A percentile compares a stretch with the other conserved stretches of the same genome.
These are phyloP conservation scores for Agonopterix subpropinquella DNA, from an alignment of 2,888 invertebrate genomes.

Conservation along the genomic window DNA sequence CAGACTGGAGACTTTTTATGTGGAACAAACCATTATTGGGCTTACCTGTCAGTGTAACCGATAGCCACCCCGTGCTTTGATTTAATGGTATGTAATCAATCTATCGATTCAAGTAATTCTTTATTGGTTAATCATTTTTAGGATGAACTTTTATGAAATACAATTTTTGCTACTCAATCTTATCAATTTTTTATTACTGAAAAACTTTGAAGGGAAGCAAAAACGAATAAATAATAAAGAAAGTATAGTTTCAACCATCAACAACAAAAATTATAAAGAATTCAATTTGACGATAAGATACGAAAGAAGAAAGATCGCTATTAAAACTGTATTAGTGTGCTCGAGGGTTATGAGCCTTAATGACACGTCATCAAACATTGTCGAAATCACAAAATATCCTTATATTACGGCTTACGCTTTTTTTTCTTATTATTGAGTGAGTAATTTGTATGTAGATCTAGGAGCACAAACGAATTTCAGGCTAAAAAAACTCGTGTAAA, in stretches of 20 bases:
- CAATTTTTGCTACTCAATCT: too few species aligned
- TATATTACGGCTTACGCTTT: background rate
- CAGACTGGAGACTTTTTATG: too few species aligned
- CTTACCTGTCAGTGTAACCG: slow-evolving; percentile 4
- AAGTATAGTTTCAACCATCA: background rate
- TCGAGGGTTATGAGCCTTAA: slow-evolving; percentile 34
- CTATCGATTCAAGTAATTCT: background rate
- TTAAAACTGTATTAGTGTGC: slow-evolving; percentile 47
- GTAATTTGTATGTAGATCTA: too few species aligned
- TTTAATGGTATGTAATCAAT: slow-evolving; percentile 3
- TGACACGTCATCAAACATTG: slow-evolving; percentile 38
- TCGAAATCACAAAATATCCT: slow-evolving; percentile 23
- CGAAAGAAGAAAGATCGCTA: slow-evolving; percentile 13
- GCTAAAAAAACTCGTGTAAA: too few species aligned
- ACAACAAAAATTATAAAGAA: background rate
- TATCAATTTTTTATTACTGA: background rate
- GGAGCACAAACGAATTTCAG: too few species aligned
- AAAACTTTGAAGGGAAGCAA: background rate
- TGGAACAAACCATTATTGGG: too few species aligned
- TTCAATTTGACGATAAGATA: background rate
- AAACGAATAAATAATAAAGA: background rate
- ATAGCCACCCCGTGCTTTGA: slow-evolving; percentile 2
- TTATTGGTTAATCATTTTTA: background rate
- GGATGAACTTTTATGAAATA: too few species aligned
- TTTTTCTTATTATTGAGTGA: background rate